Conservation (phyloP, 2,113 vertebrate genomes). For the Cairina moschata region DNA sequence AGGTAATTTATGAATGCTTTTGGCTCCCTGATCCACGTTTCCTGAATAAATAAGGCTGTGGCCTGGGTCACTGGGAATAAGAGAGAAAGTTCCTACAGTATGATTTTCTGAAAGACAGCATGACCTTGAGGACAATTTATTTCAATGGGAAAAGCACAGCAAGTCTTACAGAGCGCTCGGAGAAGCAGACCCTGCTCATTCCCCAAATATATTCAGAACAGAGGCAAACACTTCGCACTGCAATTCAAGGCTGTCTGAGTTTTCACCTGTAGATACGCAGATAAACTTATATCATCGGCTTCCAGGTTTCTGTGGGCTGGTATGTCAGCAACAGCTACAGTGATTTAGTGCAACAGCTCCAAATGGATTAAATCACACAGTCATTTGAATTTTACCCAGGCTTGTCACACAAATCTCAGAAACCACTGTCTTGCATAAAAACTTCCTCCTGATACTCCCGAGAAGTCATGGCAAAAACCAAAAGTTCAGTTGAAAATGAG, state of each 20-base stretch:
- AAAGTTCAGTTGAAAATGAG: conserved; percentile 21
- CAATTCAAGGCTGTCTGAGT: conserved; percentile 60
- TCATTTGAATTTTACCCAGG: conserved; percentile 80
- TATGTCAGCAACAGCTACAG: conserved; percentile 62
- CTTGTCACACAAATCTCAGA: conserved; percentile 80
- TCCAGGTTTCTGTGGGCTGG: conserved; percentile 73
- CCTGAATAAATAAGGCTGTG: background rate
- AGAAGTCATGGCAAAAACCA: conserved; percentile 39
- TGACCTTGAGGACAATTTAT: conserved; percentile 47
- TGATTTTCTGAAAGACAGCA: background rate
- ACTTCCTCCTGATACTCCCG: conserved; percentile 62
- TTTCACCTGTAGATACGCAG: conserved; percentile 75
- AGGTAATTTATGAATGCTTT: background rate
- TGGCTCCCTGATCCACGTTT: background rate
- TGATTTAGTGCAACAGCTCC: conserved; percentile 78
- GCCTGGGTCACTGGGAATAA: background rate
- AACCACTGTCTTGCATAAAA: conserved; percentile 78
- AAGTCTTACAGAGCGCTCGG: background rate
- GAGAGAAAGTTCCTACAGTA: background rate
- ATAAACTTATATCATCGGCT: conserved; percentile 64
- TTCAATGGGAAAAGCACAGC: background rate
- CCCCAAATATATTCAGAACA: conserved; percentile 54
- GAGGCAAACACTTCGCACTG: conserved; percentile 34
- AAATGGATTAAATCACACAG: conserved; percentile 79
- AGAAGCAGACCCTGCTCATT: conserved; percentile 1